A percentile compares a stretch with the other conserved stretches of the same genome.
Evolutionary conservation across 2,113 vertebrate genomes (phyloP).

Genomic region (Podocnemis expansa): DNA sequence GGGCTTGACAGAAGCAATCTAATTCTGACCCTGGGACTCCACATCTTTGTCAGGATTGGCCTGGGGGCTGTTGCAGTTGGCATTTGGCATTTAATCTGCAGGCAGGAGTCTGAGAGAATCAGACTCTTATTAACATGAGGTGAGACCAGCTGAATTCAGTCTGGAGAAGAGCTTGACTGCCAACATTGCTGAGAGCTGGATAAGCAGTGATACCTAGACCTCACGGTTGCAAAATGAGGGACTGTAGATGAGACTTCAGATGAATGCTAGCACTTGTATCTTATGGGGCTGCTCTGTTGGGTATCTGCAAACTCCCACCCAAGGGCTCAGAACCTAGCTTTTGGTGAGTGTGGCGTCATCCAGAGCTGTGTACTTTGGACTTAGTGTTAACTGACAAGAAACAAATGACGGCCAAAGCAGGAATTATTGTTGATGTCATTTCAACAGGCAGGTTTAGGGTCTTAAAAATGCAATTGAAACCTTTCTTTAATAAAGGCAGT

Average conservation of each 20-base stretch:
- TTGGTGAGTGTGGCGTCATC: neutral
- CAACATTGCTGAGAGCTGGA: neutral
- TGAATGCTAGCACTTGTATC: neutral
- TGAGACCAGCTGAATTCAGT: neutral
- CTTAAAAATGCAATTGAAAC: neutral
- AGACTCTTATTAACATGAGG: rapidly evolving
- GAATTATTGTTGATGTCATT: neutral
- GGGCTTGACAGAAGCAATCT: neutral
- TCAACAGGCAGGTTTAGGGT: neutral
- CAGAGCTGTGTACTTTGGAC: neutral
- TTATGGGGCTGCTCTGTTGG: neutral
- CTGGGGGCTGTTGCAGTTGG: conserved; percentile 14
- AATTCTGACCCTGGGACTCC: neutral
- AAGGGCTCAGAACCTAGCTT: neutral
- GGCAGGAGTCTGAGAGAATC: neutral
- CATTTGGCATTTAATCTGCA: neutral
- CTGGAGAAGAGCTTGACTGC: rapidly evolving
- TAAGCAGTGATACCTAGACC: neutral
- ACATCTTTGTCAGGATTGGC: rapidly evolving
- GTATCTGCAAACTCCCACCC: neutral
- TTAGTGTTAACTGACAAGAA: neutral
- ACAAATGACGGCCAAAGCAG: neutral
- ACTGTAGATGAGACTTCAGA: neutral
- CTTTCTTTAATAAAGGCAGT: neutral
- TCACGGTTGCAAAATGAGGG: neutral